Evolutionary conservation across 2,888 invertebrate genomes (phyloP).

Genomic region (Drosophila hamatofila): DNA sequence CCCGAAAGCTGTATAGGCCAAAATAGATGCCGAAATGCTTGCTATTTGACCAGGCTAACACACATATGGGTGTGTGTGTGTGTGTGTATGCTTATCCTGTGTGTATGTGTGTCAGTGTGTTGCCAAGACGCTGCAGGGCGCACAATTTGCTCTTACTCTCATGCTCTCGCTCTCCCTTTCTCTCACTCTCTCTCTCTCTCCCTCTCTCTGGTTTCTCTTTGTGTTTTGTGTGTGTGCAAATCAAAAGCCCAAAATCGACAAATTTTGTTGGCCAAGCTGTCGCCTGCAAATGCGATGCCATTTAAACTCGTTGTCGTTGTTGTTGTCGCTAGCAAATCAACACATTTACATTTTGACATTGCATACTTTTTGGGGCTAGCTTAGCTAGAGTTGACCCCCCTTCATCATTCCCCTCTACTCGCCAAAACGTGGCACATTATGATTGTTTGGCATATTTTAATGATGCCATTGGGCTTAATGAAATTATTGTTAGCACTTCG

Average conservation of each 20-base stretch:
- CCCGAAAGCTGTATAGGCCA: slow-evolving; percentile 53
- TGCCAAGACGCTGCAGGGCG: slow-evolving; percentile 70
- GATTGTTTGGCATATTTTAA: slow-evolving; percentile 80
- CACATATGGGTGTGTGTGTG: neutral
- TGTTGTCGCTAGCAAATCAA: slow-evolving; percentile 46
- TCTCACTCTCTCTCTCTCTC: neutral
- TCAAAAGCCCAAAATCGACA: slow-evolving; percentile 35
- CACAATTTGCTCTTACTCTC: slow-evolving; percentile 38
- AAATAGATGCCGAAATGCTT: slow-evolving; percentile 46
- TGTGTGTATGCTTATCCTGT: slow-evolving; percentile 6
- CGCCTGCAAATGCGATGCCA: slow-evolving; percentile 55
- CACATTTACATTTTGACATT: slow-evolving; percentile 57
- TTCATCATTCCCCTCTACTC: neutral
- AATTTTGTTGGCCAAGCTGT: slow-evolving; percentile 62
- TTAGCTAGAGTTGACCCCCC: neutral
- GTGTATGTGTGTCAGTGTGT: slow-evolving; percentile 58
- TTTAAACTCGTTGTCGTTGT: slow-evolving; percentile 37
- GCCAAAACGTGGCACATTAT: slow-evolving; percentile 54
- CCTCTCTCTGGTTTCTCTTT: neutral
- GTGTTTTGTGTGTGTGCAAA: slow-evolving; percentile 25
- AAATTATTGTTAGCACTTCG: slow-evolving; percentile 73
- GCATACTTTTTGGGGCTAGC: slow-evolving; percentile 53
- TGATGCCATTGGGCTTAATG: slow-evolving; percentile 81
- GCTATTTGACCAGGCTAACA: slow-evolving; percentile 46
- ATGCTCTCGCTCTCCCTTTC: neutral